These are phyloP conservation scores for Agrotis puta DNA, from an alignment of 2,888 invertebrate species.

Conservation along the genomic window DNA sequence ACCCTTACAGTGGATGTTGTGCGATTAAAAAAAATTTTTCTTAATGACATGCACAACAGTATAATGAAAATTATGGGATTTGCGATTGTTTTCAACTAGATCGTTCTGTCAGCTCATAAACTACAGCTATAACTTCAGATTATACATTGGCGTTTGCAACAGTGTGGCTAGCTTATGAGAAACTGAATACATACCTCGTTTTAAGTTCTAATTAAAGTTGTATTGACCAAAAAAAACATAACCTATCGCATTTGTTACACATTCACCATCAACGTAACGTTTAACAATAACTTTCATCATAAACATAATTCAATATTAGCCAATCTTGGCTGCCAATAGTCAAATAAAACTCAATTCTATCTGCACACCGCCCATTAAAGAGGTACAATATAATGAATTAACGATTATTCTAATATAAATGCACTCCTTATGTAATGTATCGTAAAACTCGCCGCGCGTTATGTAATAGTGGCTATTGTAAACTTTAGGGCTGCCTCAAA, in stretches of 20 bases:
- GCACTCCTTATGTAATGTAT: conserved; percentile 42
- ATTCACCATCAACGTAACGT: neutral
- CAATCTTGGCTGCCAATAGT: conserved; percentile 17
- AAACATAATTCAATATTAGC: conserved; percentile 33
- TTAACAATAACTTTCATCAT: conserved; percentile 17
- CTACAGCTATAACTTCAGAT: too few relatives aligned
- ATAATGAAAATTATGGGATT: too few relatives aligned
- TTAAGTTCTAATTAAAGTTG: too few relatives aligned
- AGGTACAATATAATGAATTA: conserved; percentile 50
- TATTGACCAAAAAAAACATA: too few relatives aligned
- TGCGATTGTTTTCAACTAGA: too few relatives aligned
- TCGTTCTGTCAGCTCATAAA: too few relatives aligned
- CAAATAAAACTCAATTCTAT: conserved; percentile 42
- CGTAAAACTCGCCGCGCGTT: conserved; percentile 48
- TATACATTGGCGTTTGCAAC: too few relatives aligned
- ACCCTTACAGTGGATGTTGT: too few relatives aligned
- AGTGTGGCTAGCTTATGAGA: too few relatives aligned
- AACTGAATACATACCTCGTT: too few relatives aligned
- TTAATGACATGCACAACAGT: too few relatives aligned
- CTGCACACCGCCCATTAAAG: conserved; percentile 37
- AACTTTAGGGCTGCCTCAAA: conserved; percentile 44
- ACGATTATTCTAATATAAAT: conserved; percentile 47
- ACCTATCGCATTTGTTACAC: neutral
- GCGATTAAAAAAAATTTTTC: too few relatives aligned
- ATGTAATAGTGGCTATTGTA: conserved; percentile 43